phyloP scores from a whole-genome alignment of 1,140 invertebrate genomes.

The Bombyx mandarina region DNA sequence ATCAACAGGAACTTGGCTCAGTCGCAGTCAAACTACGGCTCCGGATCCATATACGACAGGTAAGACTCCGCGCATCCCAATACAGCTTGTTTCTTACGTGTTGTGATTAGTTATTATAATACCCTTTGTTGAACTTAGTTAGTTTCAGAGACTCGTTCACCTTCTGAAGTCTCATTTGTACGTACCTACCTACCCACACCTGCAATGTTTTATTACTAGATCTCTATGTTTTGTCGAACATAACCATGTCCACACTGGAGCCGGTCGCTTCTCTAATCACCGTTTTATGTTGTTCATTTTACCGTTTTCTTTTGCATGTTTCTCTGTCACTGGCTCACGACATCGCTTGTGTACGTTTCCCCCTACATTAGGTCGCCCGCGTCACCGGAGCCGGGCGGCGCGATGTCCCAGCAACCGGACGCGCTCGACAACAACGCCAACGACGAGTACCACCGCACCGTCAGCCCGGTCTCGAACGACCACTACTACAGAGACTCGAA shows the following conservation, averaged over 20 bases:
- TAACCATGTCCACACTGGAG: constrained; percentile 12
- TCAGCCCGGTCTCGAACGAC: constrained; percentile 56
- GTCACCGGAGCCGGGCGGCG: constrained; percentile 48
- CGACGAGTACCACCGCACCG: constrained; percentile 49
- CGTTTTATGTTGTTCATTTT: constrained; percentile 38
- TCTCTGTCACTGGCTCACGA: constrained; percentile 61
- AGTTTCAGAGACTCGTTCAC: constrained; percentile 3
- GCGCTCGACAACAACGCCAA: constrained; percentile 40
- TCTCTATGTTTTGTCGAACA: constrained; percentile 13
- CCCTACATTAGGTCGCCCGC: constrained; percentile 57
- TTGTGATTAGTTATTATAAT: constrained; percentile 26
- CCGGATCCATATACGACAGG: constrained; percentile 85
- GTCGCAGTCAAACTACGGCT: constrained; percentile 77
- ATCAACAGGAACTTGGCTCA: constrained; percentile 74
- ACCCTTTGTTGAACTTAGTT: constrained; percentile 19
- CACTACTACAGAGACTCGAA: constrained; percentile 48
- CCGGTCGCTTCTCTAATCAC: constrained; percentile 38
- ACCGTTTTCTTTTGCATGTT: constrained; percentile 62
- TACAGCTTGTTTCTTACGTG: constrained; percentile 19
- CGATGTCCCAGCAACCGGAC: constrained; percentile 52
- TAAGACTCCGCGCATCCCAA: constrained; percentile 31
- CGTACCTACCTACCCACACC: constrained; percentile 5
- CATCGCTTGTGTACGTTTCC: constrained; percentile 57
- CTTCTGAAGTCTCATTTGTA: constrained; percentile 11
- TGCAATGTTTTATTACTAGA: constrained; percentile 23